A percentile compares a stretch with the other conserved stretches of the same genome.
Evolutionary conservation across 2,113 vertebrate genomes (phyloP).

Genomic region (Ceyx cyanopectus): DNA sequence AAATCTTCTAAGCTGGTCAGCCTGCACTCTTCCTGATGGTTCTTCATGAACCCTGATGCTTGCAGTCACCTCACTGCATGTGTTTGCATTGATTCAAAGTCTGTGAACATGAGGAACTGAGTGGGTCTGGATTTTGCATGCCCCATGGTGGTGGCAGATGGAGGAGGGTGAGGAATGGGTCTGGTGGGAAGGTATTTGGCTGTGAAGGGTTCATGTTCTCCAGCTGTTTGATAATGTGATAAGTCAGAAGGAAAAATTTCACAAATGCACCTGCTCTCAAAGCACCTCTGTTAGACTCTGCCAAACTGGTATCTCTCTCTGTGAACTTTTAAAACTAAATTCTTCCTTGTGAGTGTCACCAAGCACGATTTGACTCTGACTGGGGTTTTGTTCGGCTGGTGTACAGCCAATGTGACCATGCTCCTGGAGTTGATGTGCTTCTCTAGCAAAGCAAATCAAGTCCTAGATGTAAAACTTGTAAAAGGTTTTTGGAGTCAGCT

Average conservation of each 20-base stretch:
- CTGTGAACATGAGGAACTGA: not conserved
- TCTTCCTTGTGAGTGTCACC: not conserved
- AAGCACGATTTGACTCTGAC: not conserved
- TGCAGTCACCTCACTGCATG: not conserved
- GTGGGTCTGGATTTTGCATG: fast-evolving
- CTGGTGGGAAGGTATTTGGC: not conserved
- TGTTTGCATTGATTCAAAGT: not conserved
- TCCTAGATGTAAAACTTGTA: not conserved
- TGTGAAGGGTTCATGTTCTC: not conserved
- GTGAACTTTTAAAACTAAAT: not conserved
- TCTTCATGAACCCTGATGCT: not conserved
- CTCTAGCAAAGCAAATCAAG: not conserved
- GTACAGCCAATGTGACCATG: not conserved
- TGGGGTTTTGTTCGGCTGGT: not conserved
- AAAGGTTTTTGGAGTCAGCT: not conserved
- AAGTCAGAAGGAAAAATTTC: not conserved
- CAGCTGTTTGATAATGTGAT: not conserved
- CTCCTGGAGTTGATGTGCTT: not conserved
- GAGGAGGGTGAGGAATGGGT: not conserved
- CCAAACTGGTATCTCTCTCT: not conserved
- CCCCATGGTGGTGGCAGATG: not conserved
- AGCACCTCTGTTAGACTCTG: not conserved
- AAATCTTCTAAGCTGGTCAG: not conserved
- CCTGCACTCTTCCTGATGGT: not conserved
- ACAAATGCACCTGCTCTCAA: not conserved